Percentiles rank a stretch among this genome's conserved stretches.
phyloP scores from a whole-genome alignment of 2,888 invertebrate species.

The Ommatoiulus sabulosus region DNA sequence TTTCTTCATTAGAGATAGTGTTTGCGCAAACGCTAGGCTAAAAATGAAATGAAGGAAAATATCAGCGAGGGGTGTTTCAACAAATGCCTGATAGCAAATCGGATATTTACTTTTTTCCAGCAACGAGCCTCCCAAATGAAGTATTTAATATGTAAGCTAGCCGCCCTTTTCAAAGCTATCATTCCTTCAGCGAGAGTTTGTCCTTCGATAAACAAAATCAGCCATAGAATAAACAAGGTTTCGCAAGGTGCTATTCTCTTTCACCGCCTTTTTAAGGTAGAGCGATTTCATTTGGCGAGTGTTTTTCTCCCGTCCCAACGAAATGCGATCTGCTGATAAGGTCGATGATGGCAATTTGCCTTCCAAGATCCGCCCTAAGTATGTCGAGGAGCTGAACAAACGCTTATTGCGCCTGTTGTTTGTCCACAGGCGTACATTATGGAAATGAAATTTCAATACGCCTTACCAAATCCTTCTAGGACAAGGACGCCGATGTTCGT shows the following conservation, averaged over 20 bases:
- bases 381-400: constrained; percentile 12
- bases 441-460: constrained; percentile 47
- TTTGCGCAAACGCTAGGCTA: not conserved
- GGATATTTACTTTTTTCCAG: not conserved
- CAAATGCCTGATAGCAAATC: not conserved
- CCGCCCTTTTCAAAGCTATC: not conserved
- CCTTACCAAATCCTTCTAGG: not conserved
- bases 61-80: not conserved
- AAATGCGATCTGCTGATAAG: not conserved
- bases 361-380: constrained; percentile 2
- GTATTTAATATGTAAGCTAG: not conserved
- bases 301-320: not conserved
- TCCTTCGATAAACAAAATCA: constrained; percentile 2
- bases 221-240: constrained; percentile 26
- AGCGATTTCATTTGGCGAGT: not conserved
- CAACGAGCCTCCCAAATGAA: not conserved
- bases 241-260: not conserved
- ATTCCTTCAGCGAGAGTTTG: not conserved
- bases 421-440: constrained; percentile 39
- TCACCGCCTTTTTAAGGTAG: constrained; percentile 12
- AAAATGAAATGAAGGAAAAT: not conserved
- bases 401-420: constrained; percentile 35
- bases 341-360: constrained; percentile 47
- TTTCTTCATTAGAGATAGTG: not conserved
- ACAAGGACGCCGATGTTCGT: no score